phyloP scores from a whole-genome alignment of 2,113 vertebrate genomes.

The Pygoscelis antarcticus region DNA sequence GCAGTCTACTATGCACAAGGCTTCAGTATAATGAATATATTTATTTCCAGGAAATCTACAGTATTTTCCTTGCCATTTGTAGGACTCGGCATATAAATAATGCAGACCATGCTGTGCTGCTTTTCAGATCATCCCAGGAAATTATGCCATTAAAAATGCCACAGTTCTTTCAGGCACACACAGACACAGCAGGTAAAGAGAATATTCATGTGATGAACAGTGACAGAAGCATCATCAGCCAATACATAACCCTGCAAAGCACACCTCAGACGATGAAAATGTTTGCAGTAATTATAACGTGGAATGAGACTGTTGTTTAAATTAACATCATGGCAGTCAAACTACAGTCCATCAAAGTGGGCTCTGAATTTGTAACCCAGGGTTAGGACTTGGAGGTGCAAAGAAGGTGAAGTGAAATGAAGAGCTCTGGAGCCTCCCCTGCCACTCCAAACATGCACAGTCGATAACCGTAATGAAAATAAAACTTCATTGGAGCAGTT shows the following conservation, averaged over 20 bases:
- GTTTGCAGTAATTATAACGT: neutral
- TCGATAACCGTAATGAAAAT: neutral
- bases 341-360: neutral
- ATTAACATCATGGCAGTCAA: neutral
- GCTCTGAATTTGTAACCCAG: neutral
- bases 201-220: conserved; percentile 37
- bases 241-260: neutral
- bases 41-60: conserved; percentile 72
- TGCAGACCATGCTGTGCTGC: conserved; percentile 63
- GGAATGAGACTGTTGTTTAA: conserved; percentile 9
- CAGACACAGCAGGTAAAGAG: conserved; percentile 22
- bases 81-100: conserved; percentile 76
- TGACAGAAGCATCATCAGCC: neutral
- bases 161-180: neutral
- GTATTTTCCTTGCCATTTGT: conserved; percentile 46
- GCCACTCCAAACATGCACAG: neutral
- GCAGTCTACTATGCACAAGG: neutral
- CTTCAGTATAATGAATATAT: conserved; percentile 35
- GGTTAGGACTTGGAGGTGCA: neutral
- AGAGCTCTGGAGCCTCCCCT: neutral
- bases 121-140: conserved; percentile 60
- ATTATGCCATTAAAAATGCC: conserved; percentile 65
- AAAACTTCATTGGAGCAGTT: neutral
- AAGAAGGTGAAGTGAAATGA: neutral
- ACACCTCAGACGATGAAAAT: neutral